Evolutionary conservation across 2,888 invertebrate species (phyloP).

Genomic region (Drosophila ustulata): DNA sequence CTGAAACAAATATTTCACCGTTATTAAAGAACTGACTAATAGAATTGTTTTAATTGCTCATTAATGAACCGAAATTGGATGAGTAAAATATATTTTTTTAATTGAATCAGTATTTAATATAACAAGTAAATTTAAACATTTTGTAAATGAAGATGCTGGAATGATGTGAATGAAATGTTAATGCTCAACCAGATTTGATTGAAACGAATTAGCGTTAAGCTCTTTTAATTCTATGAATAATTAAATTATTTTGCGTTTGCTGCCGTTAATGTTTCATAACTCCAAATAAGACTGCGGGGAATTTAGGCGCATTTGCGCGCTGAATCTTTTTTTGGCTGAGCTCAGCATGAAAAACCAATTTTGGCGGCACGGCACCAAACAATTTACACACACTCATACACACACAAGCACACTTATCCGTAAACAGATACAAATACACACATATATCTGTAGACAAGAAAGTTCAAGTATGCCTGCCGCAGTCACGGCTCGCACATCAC

Average conservation of each 20-base stretch:
- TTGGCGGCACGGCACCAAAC: slow-evolving; percentile 30
- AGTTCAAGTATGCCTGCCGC: slow-evolving; percentile 51
- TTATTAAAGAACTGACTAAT: no score
- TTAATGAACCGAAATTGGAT: no score
- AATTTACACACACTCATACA: slow-evolving; percentile 25
- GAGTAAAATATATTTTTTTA: no score
- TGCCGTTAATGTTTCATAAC: slow-evolving; percentile 50
- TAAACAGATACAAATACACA: slow-evolving; percentile 8
- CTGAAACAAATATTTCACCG: no score
- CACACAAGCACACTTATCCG: not conserved
- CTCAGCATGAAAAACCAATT: slow-evolving; percentile 50
- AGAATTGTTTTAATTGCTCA: no score
- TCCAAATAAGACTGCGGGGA: slow-evolving; percentile 34
- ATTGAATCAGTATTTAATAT: no score
- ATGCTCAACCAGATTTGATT: slow-evolving; percentile 10
- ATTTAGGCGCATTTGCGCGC: slow-evolving; percentile 27
- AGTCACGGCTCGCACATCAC: slow-evolving; percentile 36
- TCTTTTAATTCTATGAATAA: slow-evolving; percentile 39
- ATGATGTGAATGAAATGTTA: not conserved
- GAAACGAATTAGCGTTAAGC: slow-evolving; percentile 41
- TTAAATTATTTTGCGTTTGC: slow-evolving; percentile 33
- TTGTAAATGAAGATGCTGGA: no score
- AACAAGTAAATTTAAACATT: no score
- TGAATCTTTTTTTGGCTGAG: slow-evolving; percentile 34
- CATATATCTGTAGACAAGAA: slow-evolving; percentile 9